Evolutionary conservation across 2,888 invertebrate genomes (phyloP).

Genomic region (Andrena marginata): DNA sequence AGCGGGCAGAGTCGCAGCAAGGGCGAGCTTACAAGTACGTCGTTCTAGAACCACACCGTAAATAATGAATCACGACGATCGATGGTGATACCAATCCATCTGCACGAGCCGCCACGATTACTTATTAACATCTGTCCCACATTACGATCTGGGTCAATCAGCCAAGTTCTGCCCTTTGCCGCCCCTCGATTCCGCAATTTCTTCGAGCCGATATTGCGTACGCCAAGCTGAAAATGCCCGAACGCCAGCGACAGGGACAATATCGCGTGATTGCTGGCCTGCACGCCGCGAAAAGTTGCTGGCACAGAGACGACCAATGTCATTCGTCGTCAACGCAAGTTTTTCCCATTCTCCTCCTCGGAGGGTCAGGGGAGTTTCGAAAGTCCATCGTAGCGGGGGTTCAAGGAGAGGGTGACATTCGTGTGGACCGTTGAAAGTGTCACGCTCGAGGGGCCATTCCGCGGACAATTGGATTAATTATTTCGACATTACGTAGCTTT

Average conservation of each 20-base stretch:
- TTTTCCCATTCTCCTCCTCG: not conserved
- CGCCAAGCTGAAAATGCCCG: not conserved
- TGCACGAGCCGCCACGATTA: conserved; percentile 67
- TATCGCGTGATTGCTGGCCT: not conserved
- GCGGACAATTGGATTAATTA: conserved; percentile 21
- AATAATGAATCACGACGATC: conserved; percentile 81
- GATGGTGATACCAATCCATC: conserved; percentile 77
- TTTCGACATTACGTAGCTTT: not conserved
- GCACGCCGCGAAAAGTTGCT: not conserved
- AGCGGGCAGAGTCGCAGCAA: conserved; percentile 57
- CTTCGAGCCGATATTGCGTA: not conserved
- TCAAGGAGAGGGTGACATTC: conserved; percentile 27
- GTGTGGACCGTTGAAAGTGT: not conserved
- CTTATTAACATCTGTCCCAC: conserved; percentile 73
- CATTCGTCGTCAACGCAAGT: conserved; percentile 36
- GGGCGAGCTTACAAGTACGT: conserved; percentile 73
- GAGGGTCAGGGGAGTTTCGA: conserved; percentile 26
- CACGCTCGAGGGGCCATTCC: conserved; percentile 10
- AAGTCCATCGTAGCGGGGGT: conserved; percentile 7
- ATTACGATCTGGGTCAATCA: conserved; percentile 74
- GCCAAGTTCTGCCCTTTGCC: conserved; percentile 56
- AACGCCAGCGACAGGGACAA: not conserved
- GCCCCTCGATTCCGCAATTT: conserved; percentile 10
- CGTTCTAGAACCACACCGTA: conserved; percentile 76
- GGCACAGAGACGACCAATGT: not conserved